Base-by-base conservation (phyloP, 2,888 invertebrate species). In the Nematopogon swammerdamellus region DNA sequence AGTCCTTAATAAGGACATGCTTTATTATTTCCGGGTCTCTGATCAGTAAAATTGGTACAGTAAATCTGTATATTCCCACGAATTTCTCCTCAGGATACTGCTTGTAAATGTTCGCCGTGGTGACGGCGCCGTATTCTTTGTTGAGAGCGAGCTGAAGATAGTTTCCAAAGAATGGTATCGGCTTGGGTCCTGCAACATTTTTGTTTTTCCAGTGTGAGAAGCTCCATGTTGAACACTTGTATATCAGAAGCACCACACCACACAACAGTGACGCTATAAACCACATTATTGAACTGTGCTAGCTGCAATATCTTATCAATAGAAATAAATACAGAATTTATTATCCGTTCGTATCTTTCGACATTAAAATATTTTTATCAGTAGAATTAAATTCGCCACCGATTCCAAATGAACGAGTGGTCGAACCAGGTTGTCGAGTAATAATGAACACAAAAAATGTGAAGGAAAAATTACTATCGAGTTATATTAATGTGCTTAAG, bases 1-100 rank as follows among this genome's bases (percentile, higher is more conserved):
- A 52, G 17, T 52, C 50, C 20, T 52, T 52, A 2, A 52, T 43
- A 20, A 50, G 30, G 2, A 52, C 25, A 20, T 52, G 46, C 48
- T 48, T 29, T 10, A 50, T 30, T 19, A 52, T 25, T 3, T 48
- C 44, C 2, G 46, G 50, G 18, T 52, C 52, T 44, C 5, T 17
- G 16, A 47, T 47, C 44, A 49, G 20, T 14, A 45, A 20, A 2
- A 25, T 17, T 2, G 45, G 45, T 20, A 18, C 18, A 18, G 18
- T 45, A 14, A 45, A 16, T 14, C 45, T 19, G 18, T 20, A 45
- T 3, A 45, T 14, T 3, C 45, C 45, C n/a, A 45, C 20, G 1
- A 20, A 1, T 17, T 45, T 45, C 17, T 45, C 45, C 14, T 45
- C 19, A 19, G 45, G 45, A 45, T 18, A 45, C 17, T 20, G 19